Evolutionary conservation across 2,888 invertebrate genomes (phyloP).

Genomic region (Lysandra coridon): DNA sequence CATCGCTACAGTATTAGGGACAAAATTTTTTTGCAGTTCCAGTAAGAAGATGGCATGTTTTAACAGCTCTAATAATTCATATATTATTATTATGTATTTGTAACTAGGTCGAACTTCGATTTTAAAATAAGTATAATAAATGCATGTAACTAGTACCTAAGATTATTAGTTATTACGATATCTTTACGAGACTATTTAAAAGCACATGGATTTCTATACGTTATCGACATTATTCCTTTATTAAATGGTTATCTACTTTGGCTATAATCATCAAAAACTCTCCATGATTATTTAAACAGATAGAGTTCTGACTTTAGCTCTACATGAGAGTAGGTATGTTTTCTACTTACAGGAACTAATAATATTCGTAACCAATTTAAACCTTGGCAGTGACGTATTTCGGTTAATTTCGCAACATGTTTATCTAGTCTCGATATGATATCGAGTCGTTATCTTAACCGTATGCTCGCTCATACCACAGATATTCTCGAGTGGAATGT

Average conservation of each 20-base stretch:
- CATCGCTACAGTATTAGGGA: neutral
- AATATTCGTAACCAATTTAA: slow-evolving; percentile 1
- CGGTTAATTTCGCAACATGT: slow-evolving; percentile 35
- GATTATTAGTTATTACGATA: neutral
- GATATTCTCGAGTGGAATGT: slow-evolving; percentile 37
- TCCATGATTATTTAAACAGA: neutral
- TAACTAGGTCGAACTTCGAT: neutral
- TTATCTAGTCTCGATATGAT: slow-evolving; percentile 40
- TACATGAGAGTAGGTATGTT: neutral
- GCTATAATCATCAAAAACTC: neutral
- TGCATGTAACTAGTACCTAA: neutral
- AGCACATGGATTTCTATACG: neutral
- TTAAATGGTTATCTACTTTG: too few relatives aligned
- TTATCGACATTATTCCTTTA: too few relatives aligned
- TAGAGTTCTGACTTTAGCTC: neutral
- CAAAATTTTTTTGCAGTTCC: neutral
- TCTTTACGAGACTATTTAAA: neutral
- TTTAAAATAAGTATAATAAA: neutral
- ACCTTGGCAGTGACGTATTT: slow-evolving; percentile 33
- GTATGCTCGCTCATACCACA: slow-evolving; percentile 34
- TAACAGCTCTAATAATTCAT: too few relatives aligned
- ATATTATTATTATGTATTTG: too few relatives aligned
- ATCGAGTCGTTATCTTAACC: slow-evolving; percentile 42
- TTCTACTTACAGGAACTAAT: neutral
- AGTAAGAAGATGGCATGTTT: neutral